These are phyloP conservation scores for Delichon dasypus DNA, from an alignment of 2,797 vertebrate species.

Conservation along the genomic window DNA sequence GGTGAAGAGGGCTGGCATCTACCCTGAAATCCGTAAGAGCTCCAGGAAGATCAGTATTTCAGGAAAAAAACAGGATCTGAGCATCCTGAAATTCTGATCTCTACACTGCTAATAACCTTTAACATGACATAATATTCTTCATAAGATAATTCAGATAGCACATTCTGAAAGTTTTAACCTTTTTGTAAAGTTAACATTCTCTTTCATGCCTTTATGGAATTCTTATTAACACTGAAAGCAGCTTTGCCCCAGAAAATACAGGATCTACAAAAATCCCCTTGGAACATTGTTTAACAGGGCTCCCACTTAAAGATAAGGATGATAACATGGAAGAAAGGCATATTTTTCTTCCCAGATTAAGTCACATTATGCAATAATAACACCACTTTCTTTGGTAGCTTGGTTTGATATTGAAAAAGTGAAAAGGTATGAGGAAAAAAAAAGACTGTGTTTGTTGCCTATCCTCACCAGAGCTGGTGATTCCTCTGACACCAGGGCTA, in stretches of 20 bases:
- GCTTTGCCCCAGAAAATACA: not conserved
- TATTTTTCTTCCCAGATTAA: not conserved
- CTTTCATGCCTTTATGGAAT: not conserved
- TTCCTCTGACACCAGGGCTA: not conserved
- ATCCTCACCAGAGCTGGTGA: not conserved
- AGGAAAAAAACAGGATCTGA: not conserved
- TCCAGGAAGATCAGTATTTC: not conserved
- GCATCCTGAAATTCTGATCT: not conserved
- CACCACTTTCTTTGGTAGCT: not conserved
- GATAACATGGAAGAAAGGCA: not conserved
- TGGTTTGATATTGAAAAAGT: not conserved
- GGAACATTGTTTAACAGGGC: not conserved
- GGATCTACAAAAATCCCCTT: not conserved
- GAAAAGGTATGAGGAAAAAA: accelerated
- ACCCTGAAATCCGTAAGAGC: not conserved
- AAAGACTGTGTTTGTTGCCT: not conserved
- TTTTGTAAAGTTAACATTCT: not conserved
- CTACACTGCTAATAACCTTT: not conserved
- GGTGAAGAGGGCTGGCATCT: not conserved
- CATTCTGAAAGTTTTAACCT: slow-evolving; percentile 23
- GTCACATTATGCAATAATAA: not conserved
- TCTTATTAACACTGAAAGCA: not conserved
- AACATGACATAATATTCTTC: not conserved
- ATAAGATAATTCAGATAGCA: slow-evolving; percentile 3
- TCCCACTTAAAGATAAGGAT: not conserved